Evolutionary conservation across 2,797 vertebrate genomes (phyloP).

Genomic region (Acrocephalus scirpaceus): DNA sequence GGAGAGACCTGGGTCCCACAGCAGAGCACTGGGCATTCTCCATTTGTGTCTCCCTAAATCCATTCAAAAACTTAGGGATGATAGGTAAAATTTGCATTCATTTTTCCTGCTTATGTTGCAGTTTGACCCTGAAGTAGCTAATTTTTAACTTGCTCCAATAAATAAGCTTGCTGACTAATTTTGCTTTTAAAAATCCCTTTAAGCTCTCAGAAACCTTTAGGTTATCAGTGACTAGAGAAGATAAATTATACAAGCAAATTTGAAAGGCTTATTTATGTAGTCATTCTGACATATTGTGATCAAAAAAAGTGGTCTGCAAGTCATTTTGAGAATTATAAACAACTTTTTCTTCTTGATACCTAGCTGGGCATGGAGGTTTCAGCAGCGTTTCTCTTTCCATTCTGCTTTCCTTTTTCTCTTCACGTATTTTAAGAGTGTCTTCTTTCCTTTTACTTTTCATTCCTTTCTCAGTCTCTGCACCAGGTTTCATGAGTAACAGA

Average conservation of each 20-base stretch:
- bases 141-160: neutral
- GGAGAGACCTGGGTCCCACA: neutral
- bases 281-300: neutral
- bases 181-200: neutral
- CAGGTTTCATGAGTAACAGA: neutral
- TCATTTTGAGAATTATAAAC: neutral
- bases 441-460: neutral
- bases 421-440: neutral
- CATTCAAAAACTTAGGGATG: neutral
- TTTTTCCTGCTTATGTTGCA: neutral
- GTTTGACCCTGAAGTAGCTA: neutral
- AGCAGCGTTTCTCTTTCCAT: neutral
- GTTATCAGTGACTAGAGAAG: neutral
- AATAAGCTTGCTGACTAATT: neutral
- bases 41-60: neutral
- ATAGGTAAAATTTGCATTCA: neutral
- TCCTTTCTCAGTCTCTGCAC: neutral
- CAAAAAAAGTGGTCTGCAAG: neutral
- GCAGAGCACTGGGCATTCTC: neutral
- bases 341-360: neutral
- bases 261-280: neutral
- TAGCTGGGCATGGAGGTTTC: neutral
- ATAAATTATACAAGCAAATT: neutral
- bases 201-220: neutral
- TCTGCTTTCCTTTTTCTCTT: neutral